Evolutionary conservation across 2,113 vertebrate species (phyloP), one percentile per base, ranked within the genome.

Genomic region (Holacanthus passer): DNA sequence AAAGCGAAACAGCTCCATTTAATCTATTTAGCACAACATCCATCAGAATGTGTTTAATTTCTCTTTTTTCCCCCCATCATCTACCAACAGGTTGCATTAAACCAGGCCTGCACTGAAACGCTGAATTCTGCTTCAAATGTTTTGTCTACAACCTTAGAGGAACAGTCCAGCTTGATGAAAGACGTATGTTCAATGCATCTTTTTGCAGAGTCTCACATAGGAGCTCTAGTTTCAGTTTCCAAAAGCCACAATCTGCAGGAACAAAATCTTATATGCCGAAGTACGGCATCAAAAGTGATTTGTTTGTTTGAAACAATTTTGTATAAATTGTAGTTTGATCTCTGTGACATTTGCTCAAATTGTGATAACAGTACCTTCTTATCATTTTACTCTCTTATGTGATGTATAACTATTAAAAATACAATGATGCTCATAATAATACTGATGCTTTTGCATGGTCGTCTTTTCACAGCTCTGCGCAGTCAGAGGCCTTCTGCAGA

Each of bases 81-180:
- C n/a, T 20, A 0, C 12, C 63, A 31, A 32, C 67, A 96, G 95
- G 93, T 93, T 85, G 88, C 81, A 32, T 82, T 96, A 65, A 94
- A 89, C 65, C 43, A 86, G 48, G 83, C 65, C 11, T 90, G 75
- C 22, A 71, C 58, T 22, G 87, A 92, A 52, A 84, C 82, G 0
- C 70, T 94, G 20, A 67, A 72, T 45, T 84, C 87, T 10, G 91
- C 93, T 4, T 88, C 86, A 31, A 66, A 82, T 10, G 84, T 94
- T 50, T 69, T 95, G 35, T 87, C 63, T 24, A 63, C 80, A 82
- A 92, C 95, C n/a, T 87, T 85, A 7, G 84, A 94, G 11, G 95
- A 96, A 39, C 95, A 96, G 68, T 85, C 81, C n/a, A 88, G 82
- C 53, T 82, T 97, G 87, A 88, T 87, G 24, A 79, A 84, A 9